Base-by-base conservation (phyloP, 2,797 vertebrate genomes). In the Danio jaintianensis region DNA sequence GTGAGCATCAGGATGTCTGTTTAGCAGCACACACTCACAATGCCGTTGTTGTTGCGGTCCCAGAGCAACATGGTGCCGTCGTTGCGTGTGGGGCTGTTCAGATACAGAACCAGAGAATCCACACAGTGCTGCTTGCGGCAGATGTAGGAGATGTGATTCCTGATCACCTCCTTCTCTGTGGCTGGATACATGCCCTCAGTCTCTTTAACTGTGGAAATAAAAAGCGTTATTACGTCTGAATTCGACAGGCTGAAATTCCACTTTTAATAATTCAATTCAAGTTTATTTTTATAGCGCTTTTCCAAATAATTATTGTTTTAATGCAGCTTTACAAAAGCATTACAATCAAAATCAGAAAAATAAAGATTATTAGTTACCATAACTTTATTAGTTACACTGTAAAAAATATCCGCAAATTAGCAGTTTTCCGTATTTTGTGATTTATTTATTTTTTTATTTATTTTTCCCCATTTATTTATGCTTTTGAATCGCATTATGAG, bases 61-160 rank as follows among this genome's bases (percentile, higher is more conserved):
- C 95, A 95, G 36, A 96, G 89, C 64, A 95, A 86, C 93, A 95
- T 95, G 87, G 94, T 93, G 45, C 94, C 94, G 0, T 95, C 94
- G 0, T 88, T 94, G 79, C 93, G 87, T 1, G 94, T 93, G 8
- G 95, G 94, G 0, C 92, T 95, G 91, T 95, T 95, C 76, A 95
- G 90, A 86, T 93, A 95, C 22, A 96, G 91, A 20, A 94, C 93
- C 86, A 95, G 82, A 0, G 93, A 90, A 87, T 95, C 94, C 0
- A 93, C 94, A 0, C 94, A 95, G 88, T 94, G 94, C 82, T 93
- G 91, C 82, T 94, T 94, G 75, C 94, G 90, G 85, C 95, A 96
- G 79, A 95, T 69, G 85, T 95, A 94, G 4, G 94, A 94, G 79
- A 95, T 88, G 45, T 95, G 93, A 87, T 93, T 94, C 59, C 94